Evolutionary conservation across 2,888 invertebrate genomes (phyloP).

Genomic region (Cryptus viduatorius): DNA sequence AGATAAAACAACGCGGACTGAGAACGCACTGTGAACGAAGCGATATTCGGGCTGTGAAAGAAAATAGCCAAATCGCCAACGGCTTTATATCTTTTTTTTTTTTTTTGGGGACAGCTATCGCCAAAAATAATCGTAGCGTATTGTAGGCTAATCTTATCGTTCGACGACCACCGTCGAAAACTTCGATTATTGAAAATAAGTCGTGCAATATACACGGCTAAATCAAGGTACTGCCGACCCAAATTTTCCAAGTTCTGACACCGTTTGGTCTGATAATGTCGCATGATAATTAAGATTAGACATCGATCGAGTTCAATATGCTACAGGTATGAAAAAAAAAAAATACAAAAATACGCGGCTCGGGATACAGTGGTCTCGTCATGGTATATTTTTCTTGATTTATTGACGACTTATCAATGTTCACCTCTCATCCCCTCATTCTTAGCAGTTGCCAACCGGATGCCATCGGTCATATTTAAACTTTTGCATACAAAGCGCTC

Average conservation of each 20-base stretch:
- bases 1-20: background rate
- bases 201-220: constrained; percentile 1
- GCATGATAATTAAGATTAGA: constrained; percentile 9
- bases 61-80: background rate
- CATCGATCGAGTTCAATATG: background rate
- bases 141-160: constrained; percentile 43
- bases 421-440: background rate
- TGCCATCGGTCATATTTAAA: too few species aligned
- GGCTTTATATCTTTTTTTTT: constrained; percentile 31
- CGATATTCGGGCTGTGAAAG: background rate
- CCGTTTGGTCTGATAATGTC: constrained; percentile 1
- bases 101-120: constrained; percentile 23
- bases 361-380: background rate
- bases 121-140: constrained; percentile 6
- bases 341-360: background rate
- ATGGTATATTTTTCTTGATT: background rate
- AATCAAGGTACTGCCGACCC: background rate
- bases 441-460: background rate
- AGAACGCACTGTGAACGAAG: background rate
- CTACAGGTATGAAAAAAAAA: background rate
- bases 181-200: constrained; percentile 11
- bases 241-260: background rate
- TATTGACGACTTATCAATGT: background rate
- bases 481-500: too few species aligned
- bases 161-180: constrained; percentile 3